These are phyloP conservation scores for Romanogobio albipinnatus DNA, from an alignment of 2,113 vertebrate species.

Conservation along the genomic window DNA sequence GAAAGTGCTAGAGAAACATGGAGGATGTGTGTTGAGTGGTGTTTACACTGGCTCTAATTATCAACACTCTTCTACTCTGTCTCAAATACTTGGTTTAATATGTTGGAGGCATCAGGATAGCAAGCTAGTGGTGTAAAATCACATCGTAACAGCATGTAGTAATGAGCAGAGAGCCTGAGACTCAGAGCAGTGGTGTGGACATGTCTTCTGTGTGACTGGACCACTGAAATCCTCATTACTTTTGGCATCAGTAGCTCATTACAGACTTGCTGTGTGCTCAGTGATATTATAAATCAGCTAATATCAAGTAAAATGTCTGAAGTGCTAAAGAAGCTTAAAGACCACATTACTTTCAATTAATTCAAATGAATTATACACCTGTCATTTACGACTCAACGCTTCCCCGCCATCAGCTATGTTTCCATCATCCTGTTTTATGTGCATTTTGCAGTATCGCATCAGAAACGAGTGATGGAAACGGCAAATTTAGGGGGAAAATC, in stretches of 20 bases:
- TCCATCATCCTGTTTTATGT: too few relatives aligned
- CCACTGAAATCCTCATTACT: not conserved
- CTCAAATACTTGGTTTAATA: slow-evolving; percentile 7
- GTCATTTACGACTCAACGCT: too few relatives aligned
- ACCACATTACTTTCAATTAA: not conserved
- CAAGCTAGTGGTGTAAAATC: slow-evolving; percentile 24
- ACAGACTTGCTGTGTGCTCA: not conserved
- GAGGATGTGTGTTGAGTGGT: slow-evolving; percentile 57
- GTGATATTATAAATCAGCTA: not conserved
- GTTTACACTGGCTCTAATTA: slow-evolving; percentile 4
- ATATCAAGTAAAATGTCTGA: not conserved
- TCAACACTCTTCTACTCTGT: not conserved
- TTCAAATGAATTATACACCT: not conserved
- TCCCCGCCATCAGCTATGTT: too few relatives aligned
- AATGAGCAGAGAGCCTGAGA: slow-evolving; percentile 4
- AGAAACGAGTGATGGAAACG: too few relatives aligned
- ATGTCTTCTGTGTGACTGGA: not conserved
- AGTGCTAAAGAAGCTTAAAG: not conserved
- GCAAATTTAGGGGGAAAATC: too few relatives aligned
- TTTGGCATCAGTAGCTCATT: slow-evolving; percentile 3
- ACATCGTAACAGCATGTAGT: not conserved
- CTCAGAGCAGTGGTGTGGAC: slow-evolving; percentile 4
- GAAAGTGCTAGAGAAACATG: slow-evolving; percentile 60
- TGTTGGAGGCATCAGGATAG: slow-evolving; percentile 2
- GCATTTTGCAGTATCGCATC: too few relatives aligned